Base-by-base conservation (phyloP, 2,113 vertebrate genomes). In the Albula goreensis region DNA sequence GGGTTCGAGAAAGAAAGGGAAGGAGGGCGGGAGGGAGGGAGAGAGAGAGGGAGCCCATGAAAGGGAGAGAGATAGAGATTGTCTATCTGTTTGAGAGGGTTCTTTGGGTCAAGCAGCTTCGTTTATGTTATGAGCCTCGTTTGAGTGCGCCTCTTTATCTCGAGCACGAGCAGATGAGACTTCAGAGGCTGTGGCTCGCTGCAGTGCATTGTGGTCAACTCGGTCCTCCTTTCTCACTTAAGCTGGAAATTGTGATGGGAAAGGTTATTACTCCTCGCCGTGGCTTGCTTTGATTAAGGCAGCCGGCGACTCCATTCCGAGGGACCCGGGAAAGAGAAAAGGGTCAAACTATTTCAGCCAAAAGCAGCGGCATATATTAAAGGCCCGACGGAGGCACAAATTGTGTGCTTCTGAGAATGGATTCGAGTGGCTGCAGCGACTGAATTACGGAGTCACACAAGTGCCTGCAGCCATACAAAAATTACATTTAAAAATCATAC, bases 21-120 rank as follows among this genome's bases (percentile, higher is more conserved):
- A 41, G 31, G 31, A 41, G 31, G 31, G 31, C 31, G 31, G 31
- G 31, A 41, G 31, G 1, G 17, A 31, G 11, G 31, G 10, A 74
- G 11, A 10, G 70, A 31, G 22, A 74, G 22, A 74, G 22, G n/a
- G 70, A 74, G 70, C 31, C 31, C 31, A 41, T 41, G 63, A 77
- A 15, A 7, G 52, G 66, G 41, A 87, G 5, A 12, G 12, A 80
- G 25, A 60, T 25, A 53, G 41, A 57, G 53, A 53, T 48, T 6
- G 57, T 41, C 57, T 10, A 78, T 10, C 51, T 82, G 82, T 78
- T 74, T 85, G 84, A 51, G 80, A 80, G 17, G 31, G 70, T 78
- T 49, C 60, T 52, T 48, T 19, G 22, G 70, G 74, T 74, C 70
- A 74, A 74, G 70, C 70, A 74, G 70, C 70, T 8, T 74, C n/a